Evolutionary conservation across 2,113 vertebrate species (phyloP).

Genomic region (Papio anubis): DNA sequence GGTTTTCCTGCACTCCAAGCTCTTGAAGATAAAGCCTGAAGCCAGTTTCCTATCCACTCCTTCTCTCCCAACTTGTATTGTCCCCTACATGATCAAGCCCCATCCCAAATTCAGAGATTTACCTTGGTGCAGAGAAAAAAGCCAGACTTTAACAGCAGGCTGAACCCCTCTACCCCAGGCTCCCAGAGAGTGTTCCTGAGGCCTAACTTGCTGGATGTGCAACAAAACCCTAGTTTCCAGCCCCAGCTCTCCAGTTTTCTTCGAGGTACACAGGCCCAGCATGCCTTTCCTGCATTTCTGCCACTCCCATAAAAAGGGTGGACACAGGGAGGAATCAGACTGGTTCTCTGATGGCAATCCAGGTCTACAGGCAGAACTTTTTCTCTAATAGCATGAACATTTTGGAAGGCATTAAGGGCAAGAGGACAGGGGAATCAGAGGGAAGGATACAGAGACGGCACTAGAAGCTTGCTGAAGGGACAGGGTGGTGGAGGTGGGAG

Average conservation of each 20-base stretch:
- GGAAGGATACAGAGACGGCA: background rate
- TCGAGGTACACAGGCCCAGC: background rate
- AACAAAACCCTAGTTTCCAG: background rate
- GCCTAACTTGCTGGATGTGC: background rate
- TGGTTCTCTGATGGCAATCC: background rate
- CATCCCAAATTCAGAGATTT: background rate
- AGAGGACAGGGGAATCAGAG: background rate
- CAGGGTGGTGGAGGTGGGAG: background rate
- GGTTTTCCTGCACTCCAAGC: background rate
- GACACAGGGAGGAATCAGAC: background rate
- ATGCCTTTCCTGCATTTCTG: background rate
- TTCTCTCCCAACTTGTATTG: background rate
- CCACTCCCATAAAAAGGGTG: background rate
- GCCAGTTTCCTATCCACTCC: background rate
- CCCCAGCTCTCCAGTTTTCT: background rate
- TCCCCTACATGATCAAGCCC: background rate
- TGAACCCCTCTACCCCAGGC: background rate
- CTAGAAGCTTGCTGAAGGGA: background rate
- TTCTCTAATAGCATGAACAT: background rate
- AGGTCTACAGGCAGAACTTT: background rate
- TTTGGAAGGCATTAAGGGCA: background rate
- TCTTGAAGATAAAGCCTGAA: slow-evolving; percentile 6
- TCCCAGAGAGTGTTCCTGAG: background rate
- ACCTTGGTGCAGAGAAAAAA: background rate
- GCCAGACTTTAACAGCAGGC: background rate